Conservation (phyloP, 2,888 invertebrate species). For the Troilus luridus region DNA sequence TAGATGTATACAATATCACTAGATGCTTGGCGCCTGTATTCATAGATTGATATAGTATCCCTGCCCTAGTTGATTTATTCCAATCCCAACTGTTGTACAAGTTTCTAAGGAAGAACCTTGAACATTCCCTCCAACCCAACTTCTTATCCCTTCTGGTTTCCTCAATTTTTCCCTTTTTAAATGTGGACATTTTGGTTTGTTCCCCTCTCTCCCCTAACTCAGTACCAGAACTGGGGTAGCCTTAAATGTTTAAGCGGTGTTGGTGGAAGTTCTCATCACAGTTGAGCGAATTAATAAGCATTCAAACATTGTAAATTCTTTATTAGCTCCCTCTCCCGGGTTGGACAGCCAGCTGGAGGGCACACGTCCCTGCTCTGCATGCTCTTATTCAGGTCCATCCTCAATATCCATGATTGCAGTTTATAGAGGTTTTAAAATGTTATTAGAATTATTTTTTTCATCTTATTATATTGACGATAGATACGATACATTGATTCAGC, state of each 20-base stretch:
- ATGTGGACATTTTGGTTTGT: neutral
- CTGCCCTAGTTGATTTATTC: no score
- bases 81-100: no score
- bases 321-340: neutral
- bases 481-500: no score
- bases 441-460: neutral
- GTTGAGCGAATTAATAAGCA: constrained; percentile 23
- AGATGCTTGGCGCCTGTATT: no score
- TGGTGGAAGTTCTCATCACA: constrained; percentile 2
- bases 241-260: neutral
- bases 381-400: neutral
- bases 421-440: neutral
- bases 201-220: neutral
- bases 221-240: neutral
- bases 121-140: no score
- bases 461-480: no score
- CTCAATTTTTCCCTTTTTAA: neutral
- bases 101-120: no score
- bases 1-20: no score
- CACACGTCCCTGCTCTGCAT: neutral
- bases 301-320: constrained; percentile 1
- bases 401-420: neutral
- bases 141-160: neutral
- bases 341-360: constrained; percentile 20
- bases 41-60: no score